Base-by-base conservation (phyloP, 1,140 invertebrate genomes). In the Babylonia areolata region DNA sequence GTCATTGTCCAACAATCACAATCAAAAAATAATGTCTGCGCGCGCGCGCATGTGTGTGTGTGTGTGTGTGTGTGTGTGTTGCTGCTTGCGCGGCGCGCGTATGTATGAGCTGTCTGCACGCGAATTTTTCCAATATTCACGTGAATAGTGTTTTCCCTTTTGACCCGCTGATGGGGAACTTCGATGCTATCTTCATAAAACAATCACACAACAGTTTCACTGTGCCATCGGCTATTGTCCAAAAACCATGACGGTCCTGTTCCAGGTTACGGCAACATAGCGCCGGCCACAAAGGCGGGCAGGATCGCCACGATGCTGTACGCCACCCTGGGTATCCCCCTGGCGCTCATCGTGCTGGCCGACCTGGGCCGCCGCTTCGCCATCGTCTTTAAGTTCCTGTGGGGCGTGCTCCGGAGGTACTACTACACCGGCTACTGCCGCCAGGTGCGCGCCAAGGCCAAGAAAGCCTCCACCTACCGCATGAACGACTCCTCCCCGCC, bases 241-340 rank as follows among this genome's bases (percentile, higher is more conserved):
- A n/a, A n/a, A n/a, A n/a, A n/a, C n/a, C n/a, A n/a, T 51, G 46
- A 11, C 20, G 15, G 40, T 20, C 11, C 42, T 79, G 42, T 80
- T 80, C 51, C 94, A 99, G 98, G 98, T 91, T 99, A 99, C 95
- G 98, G 98, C 79, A 97, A 99, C 93, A 97, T 99, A 87, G 96
- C 96, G 46, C 98, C 98, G 0, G 96, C 96, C 83, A 99, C 98
- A 15, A 96, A 95, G 2, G 95, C 96, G 1, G 98, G 98, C 54
- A 96, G 96, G 90, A 96, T 97, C 0, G 95, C 98, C 12, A 98
- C 98, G 0, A 99, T 99, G 85, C 95, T 98, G 12, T 99, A 99
- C 92, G 97, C 98, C 6, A 96, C 98, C 80, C 96, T 99, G 85
- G 99, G 98, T 12, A 99, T 99, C 88, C 98, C 99, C 0, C 95